Conservation (phyloP, 1,140 invertebrate genomes). For the Drosophila yakuba region DNA sequence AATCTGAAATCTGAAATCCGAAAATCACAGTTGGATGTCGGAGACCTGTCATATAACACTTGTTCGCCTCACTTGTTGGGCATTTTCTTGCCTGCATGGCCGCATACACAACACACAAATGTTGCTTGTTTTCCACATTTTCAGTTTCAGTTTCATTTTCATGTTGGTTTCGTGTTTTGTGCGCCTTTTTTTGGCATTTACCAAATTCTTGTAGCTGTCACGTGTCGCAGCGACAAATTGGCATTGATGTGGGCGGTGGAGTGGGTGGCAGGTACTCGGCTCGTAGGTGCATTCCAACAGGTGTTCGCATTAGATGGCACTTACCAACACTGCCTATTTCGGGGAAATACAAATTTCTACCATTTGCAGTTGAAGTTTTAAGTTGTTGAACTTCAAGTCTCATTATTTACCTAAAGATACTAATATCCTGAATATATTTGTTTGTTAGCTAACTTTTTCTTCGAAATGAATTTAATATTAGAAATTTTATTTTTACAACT, state of each 20-base stretch:
- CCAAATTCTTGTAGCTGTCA: conserved; percentile 36
- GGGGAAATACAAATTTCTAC: too few relatives aligned
- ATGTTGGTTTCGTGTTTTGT: conserved; percentile 4
- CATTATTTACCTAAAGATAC: too few relatives aligned
- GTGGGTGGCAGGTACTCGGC: too few relatives aligned
- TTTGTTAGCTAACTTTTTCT: too few relatives aligned
- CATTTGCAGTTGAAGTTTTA: too few relatives aligned
- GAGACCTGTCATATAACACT: conserved; percentile 67
- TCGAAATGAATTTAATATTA: too few relatives aligned
- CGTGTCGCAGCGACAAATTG: conserved; percentile 32
- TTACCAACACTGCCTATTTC: conserved; percentile 10
- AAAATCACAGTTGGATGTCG: conserved; percentile 73
- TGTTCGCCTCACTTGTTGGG: conserved; percentile 23
- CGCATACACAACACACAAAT: conserved; percentile 2
- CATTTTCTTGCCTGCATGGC: conserved; percentile 35
- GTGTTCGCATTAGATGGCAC: conserved; percentile 9
- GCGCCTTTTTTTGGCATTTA: conserved; percentile 28
- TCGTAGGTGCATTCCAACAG: conserved; percentile 25
- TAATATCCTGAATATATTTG: too few relatives aligned
- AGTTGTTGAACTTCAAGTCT: too few relatives aligned
- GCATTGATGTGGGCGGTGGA: conserved; percentile 9
- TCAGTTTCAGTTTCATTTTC: conserved; percentile 13
- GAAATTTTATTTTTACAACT: too few relatives aligned
- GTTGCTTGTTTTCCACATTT: conserved; percentile 26
- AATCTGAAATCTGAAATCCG: background rate